Evolutionary conservation across 37 sponge, comb jelly and placozoan species (phyloP).

Genomic region (Cladorhizidae sp.): DNA sequence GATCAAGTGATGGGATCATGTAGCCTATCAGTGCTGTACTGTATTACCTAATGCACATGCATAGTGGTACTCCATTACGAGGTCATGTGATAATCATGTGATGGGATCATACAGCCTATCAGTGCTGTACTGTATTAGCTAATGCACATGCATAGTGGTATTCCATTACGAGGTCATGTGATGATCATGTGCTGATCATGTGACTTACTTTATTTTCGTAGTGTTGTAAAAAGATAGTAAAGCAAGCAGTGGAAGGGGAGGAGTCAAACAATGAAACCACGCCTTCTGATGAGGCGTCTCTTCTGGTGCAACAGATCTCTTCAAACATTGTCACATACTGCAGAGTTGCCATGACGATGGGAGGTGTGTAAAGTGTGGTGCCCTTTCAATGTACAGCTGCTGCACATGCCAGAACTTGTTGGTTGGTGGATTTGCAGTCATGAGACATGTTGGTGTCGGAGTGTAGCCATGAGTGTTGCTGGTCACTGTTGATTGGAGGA

Average conservation of each 20-base stretch:
- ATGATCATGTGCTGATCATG: too few species aligned
- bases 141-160: background rate
- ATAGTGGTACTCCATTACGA: background rate
- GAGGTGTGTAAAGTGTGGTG: slow-evolving; percentile 60
- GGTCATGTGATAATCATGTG: background rate
- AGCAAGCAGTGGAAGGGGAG: slow-evolving; percentile 4
- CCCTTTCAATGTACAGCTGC: too few species aligned
- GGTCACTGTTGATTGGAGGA: too few species aligned
- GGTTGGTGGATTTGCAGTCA: too few species aligned
- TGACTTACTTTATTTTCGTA: background rate
- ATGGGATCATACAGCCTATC: too few species aligned
- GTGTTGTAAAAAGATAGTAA: slow-evolving; percentile 20
- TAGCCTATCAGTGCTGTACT: too few species aligned
- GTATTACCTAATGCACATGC: background rate
- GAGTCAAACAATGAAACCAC: background rate
- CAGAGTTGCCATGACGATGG: slow-evolving; percentile 63
- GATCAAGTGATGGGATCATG: too few species aligned
- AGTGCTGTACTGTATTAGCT: too few species aligned
- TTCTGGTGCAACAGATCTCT: slow-evolving; percentile 57
- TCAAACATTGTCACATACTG: slow-evolving; percentile 74
- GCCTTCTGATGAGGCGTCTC: slow-evolving; percentile 20
- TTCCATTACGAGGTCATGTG: too few species aligned
- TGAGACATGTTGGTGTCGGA: too few species aligned
- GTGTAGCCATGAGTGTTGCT: too few species aligned
- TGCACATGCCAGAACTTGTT: background rate